Evolutionary conservation across 2,113 vertebrate genomes (phyloP).

Genomic region (Campylomormyrus numenius): DNA sequence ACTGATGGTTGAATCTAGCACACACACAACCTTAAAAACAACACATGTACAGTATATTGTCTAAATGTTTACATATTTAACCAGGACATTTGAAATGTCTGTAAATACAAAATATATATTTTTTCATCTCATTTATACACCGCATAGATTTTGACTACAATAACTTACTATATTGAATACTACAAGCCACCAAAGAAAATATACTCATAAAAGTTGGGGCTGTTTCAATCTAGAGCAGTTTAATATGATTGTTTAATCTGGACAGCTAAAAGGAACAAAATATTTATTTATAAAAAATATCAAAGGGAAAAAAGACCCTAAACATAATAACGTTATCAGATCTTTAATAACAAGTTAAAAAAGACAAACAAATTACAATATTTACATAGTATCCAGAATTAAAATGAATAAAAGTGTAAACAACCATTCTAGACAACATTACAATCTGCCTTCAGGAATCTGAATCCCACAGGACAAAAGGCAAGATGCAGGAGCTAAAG

Average conservation of each 20-base stretch:
- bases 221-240: not conserved
- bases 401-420: constrained; percentile 98
- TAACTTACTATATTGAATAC: not conserved
- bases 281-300: not conserved
- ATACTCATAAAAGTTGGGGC: not conserved
- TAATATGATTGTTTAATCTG: not conserved
- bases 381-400: constrained; percentile 51
- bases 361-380: constrained; percentile 24
- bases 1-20: not conserved
- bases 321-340: constrained; percentile 74
- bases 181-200: not conserved
- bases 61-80: not conserved
- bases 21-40: not conserved
- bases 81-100: not conserved
- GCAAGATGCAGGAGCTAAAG: constrained; percentile 64
- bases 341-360: constrained; percentile 99
- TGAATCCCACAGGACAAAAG: constrained; percentile 63
- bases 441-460: constrained; percentile 68
- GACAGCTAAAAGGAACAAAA: not conserved
- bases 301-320: not conserved
- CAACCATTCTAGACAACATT: constrained; percentile 81
- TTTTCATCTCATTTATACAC: not conserved
- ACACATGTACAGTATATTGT: not conserved
- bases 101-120: not conserved
- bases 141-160: not conserved